Evolutionary conservation across 1,140 invertebrate genomes (phyloP).

Genomic region (Heliconius congener): DNA sequence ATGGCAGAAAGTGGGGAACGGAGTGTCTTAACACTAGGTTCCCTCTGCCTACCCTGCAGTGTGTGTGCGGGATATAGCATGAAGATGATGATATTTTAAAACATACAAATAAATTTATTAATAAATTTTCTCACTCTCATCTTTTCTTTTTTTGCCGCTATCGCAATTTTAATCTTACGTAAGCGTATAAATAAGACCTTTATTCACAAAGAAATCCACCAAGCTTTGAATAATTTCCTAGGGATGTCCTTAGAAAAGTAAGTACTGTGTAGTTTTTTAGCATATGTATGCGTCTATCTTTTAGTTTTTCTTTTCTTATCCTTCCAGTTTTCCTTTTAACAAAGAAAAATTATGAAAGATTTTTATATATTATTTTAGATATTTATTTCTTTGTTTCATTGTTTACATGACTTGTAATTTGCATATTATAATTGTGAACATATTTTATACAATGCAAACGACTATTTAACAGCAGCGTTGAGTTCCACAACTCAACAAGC

Average conservation of each 20-base stretch:
- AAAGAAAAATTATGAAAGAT: neutral
- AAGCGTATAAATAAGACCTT: slow-evolving; percentile 34
- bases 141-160: slow-evolving; percentile 24
- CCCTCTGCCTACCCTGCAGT: too few relatives aligned
- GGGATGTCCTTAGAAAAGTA: slow-evolving; percentile 28
- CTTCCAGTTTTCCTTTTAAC: neutral
- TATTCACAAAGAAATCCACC: slow-evolving; percentile 24
- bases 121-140: neutral
- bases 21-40: too few relatives aligned
- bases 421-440: neutral
- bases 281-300: neutral
- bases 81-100: neutral
- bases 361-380: neutral
- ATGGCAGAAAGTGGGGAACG: too few relatives aligned
- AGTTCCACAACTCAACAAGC: too few relatives aligned
- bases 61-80: too few relatives aligned
- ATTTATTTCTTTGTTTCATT: slow-evolving; percentile 19
- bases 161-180: slow-evolving; percentile 23
- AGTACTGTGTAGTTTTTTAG: slow-evolving; percentile 22
- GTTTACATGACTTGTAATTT: neutral
- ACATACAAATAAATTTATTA: neutral
- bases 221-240: slow-evolving; percentile 29
- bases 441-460: too few relatives aligned
- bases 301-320: too few relatives aligned
- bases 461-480: too few relatives aligned